Base-by-base conservation (phyloP, 2,113 vertebrate species). In the Antigone vipio region DNA sequence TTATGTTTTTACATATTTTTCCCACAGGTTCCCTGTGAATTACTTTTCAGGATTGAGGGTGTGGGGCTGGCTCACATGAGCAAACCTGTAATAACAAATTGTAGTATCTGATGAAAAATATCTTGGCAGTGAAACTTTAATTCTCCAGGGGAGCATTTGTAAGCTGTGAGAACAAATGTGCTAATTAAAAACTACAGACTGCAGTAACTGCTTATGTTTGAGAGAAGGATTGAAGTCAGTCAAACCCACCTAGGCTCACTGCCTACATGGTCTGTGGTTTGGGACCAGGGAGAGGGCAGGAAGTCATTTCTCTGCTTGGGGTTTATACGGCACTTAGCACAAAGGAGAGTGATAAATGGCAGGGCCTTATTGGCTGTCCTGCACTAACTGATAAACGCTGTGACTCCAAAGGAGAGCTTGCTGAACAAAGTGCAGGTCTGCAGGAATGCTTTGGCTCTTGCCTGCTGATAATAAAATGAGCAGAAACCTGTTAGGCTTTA, bases 91-190 rank as follows among this genome's bases (percentile, higher is more conserved):
- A 80, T 79, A 95, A 95, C 84, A 93, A 89, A 85, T 89, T 53
- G 50, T 66, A 77, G 72, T 86, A 22, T 69, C 15, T 14, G 74
- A 55, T 84, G 80, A 89, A 92, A 95, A 95, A 72, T 90, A 20
- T 27, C 79, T 94, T 96, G 88, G 92, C 88, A 95, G 6, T 12
- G 34, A 53, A 73, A 85, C 77, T 84, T 47, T 18, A 58, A 1
- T 93, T 97, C 94, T 94, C 77, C 7, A 7, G 74, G 80, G 94
- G 21, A 89, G 24, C 62, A 7, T 91, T 95, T 97, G 55, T 91
- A 89, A 89, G 81, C 91, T 95, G 66, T 81, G 89, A 92, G 94
- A 87, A 87, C 66, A 96, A 95, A 91, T 55, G 58, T 85, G 77
- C 69, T 96, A 94, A 92, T 97, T 94, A 91, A 92, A 89, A 87